These are phyloP conservation scores for Pollenia griseotomentosa DNA, from an alignment of 2,888 invertebrate species.

Conservation along the genomic window DNA sequence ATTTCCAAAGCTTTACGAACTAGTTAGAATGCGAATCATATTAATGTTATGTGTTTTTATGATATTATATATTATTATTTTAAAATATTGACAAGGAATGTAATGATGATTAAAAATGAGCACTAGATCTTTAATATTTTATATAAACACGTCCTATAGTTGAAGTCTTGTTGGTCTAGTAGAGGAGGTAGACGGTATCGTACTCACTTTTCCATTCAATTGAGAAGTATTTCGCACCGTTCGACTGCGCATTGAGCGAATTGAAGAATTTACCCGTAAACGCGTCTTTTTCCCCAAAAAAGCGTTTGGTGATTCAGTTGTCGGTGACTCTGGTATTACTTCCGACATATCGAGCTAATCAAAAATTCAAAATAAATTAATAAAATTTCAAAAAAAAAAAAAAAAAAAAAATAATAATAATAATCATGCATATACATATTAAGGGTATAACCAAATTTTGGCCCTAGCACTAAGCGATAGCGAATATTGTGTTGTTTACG, in stretches of 20 bases:
- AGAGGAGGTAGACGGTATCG: conserved; percentile 58
- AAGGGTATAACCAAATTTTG: too few species aligned
- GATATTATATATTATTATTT: conserved; percentile 5
- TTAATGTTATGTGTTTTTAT: neutral
- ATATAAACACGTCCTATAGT: conserved; percentile 68
- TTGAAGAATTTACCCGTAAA: conserved; percentile 31
- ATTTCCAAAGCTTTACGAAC: conserved; percentile 50
- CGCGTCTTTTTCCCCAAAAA: conserved; percentile 52
- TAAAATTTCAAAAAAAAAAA: neutral
- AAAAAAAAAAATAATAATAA: too few species aligned
- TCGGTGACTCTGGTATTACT: conserved; percentile 80
- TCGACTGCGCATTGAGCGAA: conserved; percentile 51
- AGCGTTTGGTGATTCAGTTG: conserved; percentile 52
- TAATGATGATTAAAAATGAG: conserved; percentile 12
- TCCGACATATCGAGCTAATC: conserved; percentile 78
- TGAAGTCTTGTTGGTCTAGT: conserved; percentile 76
- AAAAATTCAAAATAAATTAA: neutral
- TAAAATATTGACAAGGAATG: neutral
- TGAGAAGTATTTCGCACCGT: conserved; percentile 44
- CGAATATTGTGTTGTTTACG: too few species aligned
- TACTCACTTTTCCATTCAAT: conserved; percentile 76
- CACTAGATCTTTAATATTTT: conserved; percentile 46
- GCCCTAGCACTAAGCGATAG: too few species aligned
- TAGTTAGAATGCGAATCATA: neutral
- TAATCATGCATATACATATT: too few species aligned